Evolutionary conservation across 2,888 invertebrate genomes (phyloP), one percentile per base, ranked within the genome.

Genomic region (Pseudococcus jackbeardsleyi): DNA sequence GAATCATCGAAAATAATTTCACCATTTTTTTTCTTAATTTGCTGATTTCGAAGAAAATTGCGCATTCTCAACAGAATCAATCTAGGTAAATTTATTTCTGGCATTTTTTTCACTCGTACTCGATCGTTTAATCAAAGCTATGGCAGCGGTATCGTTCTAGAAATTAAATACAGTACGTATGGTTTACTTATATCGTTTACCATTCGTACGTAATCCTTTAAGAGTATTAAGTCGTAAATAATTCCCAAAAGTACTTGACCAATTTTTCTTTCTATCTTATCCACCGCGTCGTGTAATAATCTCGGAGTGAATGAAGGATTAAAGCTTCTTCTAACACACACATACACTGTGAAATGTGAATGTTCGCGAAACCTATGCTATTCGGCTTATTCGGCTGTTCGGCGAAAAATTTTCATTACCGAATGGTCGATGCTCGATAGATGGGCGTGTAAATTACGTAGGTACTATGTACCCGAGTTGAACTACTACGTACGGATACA

Each of bases 251-350:
- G 79, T 82, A 82, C 79, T 82, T 46, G 79, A 82, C 46, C 79
- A 82, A 33, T 72, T 82, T 82, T 82, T 82, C 46, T 82, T 82
- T 82, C 19, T 82, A 82, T 82, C 79, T 82, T 82, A 46, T 82
- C 46, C 79, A 39, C 22, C 64, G 22, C 9, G 72, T 72, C 33
- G 72, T 26, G 72, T 17, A 72, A 72, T 72, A 72, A 72, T 72
- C 72, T 72, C 33, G 11, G 33, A 15, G 8, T 5, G 72, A 72
- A 33, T 72, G 72, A 72, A 33, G 72, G 72, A 72, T 72, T 72
- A 72, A 72, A 33, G 17, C 33, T 72, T 72, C 33, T 17, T 17
- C 33, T 33, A 33, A 33, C 26, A 15, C 72, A 17, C 72, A 72
- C 33, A 72, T 72, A 33, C 17, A 72, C 17, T 33, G 33, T 15